phyloP scores from a whole-genome alignment of 2,888 invertebrate genomes.

The Pantelozetes paolii region DNA sequence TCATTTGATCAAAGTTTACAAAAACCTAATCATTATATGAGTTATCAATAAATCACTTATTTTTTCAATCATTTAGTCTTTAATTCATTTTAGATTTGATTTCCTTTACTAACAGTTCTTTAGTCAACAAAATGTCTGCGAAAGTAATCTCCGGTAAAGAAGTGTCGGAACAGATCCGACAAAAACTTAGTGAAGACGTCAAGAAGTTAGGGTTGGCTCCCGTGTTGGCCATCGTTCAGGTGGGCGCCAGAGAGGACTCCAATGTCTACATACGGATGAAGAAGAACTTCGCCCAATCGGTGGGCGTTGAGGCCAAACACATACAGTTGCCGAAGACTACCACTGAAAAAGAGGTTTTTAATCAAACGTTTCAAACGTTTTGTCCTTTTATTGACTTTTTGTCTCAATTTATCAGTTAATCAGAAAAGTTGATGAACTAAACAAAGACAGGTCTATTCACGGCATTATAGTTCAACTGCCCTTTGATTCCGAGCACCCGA shows the following conservation, averaged over 20 bases:
- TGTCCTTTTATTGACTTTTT: conserved; percentile 35
- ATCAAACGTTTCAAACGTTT: neutral
- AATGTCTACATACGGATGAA: conserved; percentile 98
- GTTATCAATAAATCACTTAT: neutral
- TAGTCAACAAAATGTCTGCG: conserved; percentile 40
- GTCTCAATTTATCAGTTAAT: conserved; percentile 63
- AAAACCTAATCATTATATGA: neutral
- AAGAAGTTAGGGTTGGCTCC: conserved; percentile 43
- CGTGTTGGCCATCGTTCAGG: conserved; percentile 54
- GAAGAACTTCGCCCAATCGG: conserved; percentile 80
- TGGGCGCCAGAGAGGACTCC: conserved; percentile 92
- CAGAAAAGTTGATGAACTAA: conserved; percentile 66
- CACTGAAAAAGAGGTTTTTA: conserved; percentile 69
- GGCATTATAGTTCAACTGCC: conserved; percentile 95
- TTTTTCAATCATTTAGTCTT: neutral
- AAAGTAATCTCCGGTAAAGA: conserved; percentile 45
- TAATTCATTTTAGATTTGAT: neutral
- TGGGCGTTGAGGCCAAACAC: conserved; percentile 79
- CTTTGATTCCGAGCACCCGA: conserved; percentile 72
- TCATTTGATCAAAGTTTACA: no score
- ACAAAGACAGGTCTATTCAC: conserved; percentile 76
- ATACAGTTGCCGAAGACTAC: conserved; percentile 67
- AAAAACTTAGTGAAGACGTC: conserved; percentile 40
- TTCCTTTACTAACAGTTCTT: neutral
- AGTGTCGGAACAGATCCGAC: conserved; percentile 43